Evolutionary conservation across 2,888 invertebrate genomes (phyloP).

Genomic region (Hermaeophaga mercurialis): DNA sequence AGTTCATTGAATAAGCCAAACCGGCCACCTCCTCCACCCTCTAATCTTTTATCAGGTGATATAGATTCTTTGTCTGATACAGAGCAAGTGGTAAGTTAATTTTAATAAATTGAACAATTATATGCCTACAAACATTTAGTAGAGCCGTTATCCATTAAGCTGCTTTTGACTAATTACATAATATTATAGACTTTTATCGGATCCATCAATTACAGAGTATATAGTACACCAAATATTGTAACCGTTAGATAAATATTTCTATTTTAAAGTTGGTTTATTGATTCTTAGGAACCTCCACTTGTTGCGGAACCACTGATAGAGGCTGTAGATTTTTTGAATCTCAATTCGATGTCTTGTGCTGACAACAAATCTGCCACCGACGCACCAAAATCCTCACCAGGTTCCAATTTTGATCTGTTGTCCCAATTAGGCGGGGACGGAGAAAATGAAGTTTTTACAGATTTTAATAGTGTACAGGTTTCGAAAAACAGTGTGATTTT

Average conservation of each 20-base stretch:
- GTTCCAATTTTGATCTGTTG: constrained; percentile 66
- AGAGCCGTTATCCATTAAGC: too few species aligned
- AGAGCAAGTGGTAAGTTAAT: constrained; percentile 40
- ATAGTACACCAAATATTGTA: too few species aligned
- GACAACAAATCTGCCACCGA: constrained; percentile 8
- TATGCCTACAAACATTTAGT: not conserved
- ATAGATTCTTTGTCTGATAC: constrained; percentile 47
- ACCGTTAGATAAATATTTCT: too few species aligned
- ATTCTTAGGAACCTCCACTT: too few species aligned
- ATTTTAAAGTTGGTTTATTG: too few species aligned
- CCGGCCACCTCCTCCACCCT: constrained; percentile 40
- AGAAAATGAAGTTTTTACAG: constrained; percentile 51
- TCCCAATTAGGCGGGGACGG: constrained; percentile 57
- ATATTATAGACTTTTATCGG: too few species aligned
- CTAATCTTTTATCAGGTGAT: constrained; percentile 40
- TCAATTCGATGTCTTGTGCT: constrained; percentile 50
- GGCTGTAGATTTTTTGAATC: constrained; percentile 66
- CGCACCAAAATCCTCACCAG: constrained; percentile 40
- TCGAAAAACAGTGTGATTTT: constrained; percentile 56
- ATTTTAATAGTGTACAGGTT: constrained; percentile 26
- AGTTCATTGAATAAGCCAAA: constrained; percentile 52
- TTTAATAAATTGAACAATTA: not conserved
- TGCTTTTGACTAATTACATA: too few species aligned
- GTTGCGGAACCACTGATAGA: constrained; percentile 49
- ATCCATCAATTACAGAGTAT: too few species aligned